These are phyloP conservation scores for Pogonocichla stellata DNA, from an alignment of 2,113 vertebrate species.

Conservation along the genomic window DNA sequence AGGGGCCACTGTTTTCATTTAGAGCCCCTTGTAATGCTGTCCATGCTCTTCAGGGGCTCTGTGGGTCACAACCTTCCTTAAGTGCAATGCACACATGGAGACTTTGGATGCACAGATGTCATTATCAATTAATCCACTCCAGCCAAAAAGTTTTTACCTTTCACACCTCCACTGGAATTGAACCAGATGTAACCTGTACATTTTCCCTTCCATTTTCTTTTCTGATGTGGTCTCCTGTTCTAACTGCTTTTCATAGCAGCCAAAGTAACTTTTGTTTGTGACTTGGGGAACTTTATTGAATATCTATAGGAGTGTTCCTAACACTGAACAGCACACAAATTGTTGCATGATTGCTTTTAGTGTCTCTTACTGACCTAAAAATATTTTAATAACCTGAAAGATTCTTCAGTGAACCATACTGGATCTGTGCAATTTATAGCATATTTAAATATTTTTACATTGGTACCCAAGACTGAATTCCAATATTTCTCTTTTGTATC, in stretches of 20 bases:
- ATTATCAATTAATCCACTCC: not conserved
- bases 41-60: not conserved
- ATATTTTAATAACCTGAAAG: conserved; percentile 73
- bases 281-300: conserved; percentile 50
- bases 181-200: not conserved
- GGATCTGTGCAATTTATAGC: conserved; percentile 62
- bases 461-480: conserved; percentile 63
- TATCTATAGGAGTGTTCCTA: conserved; percentile 36
- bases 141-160: conserved; percentile 42
- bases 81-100: not conserved
- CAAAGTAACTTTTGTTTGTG: conserved; percentile 53
- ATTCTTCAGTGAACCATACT: conserved; percentile 52
- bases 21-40: not conserved
- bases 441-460: conserved; percentile 67
- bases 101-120: not conserved
- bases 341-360: conserved; percentile 22
- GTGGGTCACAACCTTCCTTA: conserved; percentile 6
- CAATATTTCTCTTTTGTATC: conserved; percentile 65
- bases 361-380: conserved; percentile 45
- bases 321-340: conserved; percentile 58
- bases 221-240: conserved; percentile 13
- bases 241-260: not conserved
- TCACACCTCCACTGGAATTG: conserved; percentile 25
- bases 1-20: not conserved
- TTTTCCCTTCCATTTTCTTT: conserved; percentile 48